phyloP scores from a whole-genome alignment of 2,797 vertebrate species.

The Sebastes minor region DNA sequence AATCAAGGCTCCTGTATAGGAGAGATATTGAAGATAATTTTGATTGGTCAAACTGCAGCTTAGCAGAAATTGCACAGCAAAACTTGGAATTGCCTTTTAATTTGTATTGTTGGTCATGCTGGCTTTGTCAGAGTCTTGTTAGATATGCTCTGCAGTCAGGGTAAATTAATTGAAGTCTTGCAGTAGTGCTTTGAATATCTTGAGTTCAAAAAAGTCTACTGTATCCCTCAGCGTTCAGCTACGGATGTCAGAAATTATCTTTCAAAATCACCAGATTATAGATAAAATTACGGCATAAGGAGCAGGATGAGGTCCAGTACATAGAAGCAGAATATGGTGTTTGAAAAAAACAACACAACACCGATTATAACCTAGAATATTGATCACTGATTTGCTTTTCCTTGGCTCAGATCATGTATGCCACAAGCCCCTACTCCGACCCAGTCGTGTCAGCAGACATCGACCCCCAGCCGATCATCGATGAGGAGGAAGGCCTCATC shows the following conservation, averaged over 20 bases:
- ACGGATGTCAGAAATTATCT: background rate
- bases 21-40: conserved; percentile 57
- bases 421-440: conserved; percentile 97
- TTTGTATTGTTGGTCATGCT: conserved; percentile 43
- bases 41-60: conserved; percentile 53
- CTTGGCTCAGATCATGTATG: conserved; percentile 91
- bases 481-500: conserved; percentile 98
- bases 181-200: conserved; percentile 13
- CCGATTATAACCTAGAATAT: background rate
- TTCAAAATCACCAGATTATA: background rate
- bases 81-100: conserved; percentile 55
- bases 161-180: conserved; percentile 5
- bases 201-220: background rate
- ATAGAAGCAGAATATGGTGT: background rate
- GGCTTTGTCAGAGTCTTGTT: conserved; percentile 21
- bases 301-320: background rate
- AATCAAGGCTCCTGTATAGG: conserved; percentile 59
- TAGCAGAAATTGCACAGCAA: conserved; percentile 44
- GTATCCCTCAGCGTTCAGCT: background rate
- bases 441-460: conserved; percentile 95
- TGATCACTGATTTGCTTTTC: conserved; percentile 26
- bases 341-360: background rate
- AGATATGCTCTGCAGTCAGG: conserved; percentile 6
- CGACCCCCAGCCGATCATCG: conserved; percentile 97
- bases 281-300: background rate